Base-by-base conservation (phyloP, 2,797 vertebrate species). In the Loriculus beryllinus region DNA sequence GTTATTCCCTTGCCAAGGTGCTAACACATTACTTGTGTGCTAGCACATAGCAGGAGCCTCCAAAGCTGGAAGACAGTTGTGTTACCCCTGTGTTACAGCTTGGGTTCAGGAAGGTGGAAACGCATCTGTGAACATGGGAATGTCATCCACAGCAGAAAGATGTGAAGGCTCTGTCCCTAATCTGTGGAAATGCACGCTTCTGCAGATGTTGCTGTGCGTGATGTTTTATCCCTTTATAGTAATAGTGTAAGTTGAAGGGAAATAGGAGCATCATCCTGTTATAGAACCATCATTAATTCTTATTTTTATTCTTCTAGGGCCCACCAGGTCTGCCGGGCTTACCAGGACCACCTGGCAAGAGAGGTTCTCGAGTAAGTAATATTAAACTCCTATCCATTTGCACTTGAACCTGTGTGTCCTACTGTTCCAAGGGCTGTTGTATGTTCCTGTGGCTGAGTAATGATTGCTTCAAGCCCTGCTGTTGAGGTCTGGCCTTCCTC, bases 281-380 rank as follows among this genome's bases (percentile, higher is more conserved):
- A 8, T 0, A 63, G 51, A 86, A 51, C 29, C 1, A 0, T 75
- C 31, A 18, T 39, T 95, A 86, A 95, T 19, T 51, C 8, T 52
- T 71, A 1, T 62, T 90, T 94, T 48, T 78, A 48, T 92, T 95
- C 82, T 97, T 90, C 68, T 57, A 99, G 99, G 99, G 99, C 82
- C 98, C 98, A 88, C 98, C 98, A 90, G 99, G 99, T 91, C 97
- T 98, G 91, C 98, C 98, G 7, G 99, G 99, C 59, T 98, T 99
- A 90, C 98, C 98, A 96, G 99, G 99, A 96, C 98, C 98, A 93
- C 98, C 98, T 29, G 99, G 99, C 82, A 98, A 98, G 96, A 98
- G 98, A 96, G 99, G 99, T 9, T 98, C 98, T 37, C 96, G 98
- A 98, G 99, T 99, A 98, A 99, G 99, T 98, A 51, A 14, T 84